Base-by-base conservation (phyloP, 2,113 vertebrate genomes). In the Sapajus apella region DNA sequence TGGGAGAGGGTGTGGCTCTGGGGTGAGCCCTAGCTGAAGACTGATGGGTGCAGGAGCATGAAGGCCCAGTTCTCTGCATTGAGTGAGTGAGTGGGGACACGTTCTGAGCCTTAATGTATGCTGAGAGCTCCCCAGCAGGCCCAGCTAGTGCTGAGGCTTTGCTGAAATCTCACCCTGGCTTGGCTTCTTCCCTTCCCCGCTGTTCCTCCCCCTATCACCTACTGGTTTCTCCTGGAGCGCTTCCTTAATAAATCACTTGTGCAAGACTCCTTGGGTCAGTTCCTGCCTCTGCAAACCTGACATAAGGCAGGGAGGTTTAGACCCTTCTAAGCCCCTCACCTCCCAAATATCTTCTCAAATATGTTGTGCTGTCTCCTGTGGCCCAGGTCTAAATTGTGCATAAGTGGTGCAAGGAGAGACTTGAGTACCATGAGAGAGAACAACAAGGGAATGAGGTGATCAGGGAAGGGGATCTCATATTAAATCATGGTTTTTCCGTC, bases 31-130 rank as follows among this genome's bases (percentile, higher is more conserved):
- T 47, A 20, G 82, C n/a, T 1, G 1, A 23, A 2, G 6, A 20
- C 35, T 1, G 21, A 35, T 3, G 0, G 0, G 32, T 0, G 0
- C 20, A 0, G 40, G 58, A 23, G 20, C 9, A 1, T 0, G 5
- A 23, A 76, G 50, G 8, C 75, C 32, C 40, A 13, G 13, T 43
- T 27, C 86, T 16, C 25, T 35, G 75, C 85, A 40, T 64, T 3
- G 0, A 35, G 52, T 55, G 37, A 27, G 16, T 6, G 37, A 27
- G 16, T 6, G 0, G 21, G 64, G 73, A 40, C 3, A 0, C 8
- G 25, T 37, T 17, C 40, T 0, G 35, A 43, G 70, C 37, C 12
- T 8, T 87, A 17, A 90, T 56, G 90, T 30, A 92, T 52, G 11
- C 40, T 32, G 40, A 0, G 32, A 56, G 73, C 21, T 43, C n/a